phyloP scores from a whole-genome alignment of 2,888 invertebrate genomes.

The Resseliella maxima region DNA sequence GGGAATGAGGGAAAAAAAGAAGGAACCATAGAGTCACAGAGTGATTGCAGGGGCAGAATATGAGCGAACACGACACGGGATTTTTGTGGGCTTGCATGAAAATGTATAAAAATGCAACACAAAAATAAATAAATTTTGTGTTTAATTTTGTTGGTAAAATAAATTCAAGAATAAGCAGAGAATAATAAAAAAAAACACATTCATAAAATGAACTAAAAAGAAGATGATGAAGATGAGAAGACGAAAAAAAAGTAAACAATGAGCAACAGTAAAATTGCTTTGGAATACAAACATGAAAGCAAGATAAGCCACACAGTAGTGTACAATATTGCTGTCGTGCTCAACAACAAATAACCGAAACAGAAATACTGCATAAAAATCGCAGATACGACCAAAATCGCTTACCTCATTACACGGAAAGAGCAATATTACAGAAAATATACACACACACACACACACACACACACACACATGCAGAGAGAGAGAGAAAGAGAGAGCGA shows the following conservation, averaged over 20 bases:
- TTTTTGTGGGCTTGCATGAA: constrained; percentile 21
- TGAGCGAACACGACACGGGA: background rate
- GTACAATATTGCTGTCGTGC: background rate
- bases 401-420: background rate
- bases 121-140: constrained; percentile 46
- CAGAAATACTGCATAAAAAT: background rate
- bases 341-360: constrained; percentile 20
- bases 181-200: background rate
- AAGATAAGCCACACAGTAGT: background rate
- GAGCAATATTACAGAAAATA: background rate
- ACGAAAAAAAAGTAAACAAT: background rate
- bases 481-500: no score
- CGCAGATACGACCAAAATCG: constrained; percentile 20
- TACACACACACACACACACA: background rate
- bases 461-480: no score
- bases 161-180: background rate
- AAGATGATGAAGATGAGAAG: background rate
- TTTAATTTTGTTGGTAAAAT: background rate
- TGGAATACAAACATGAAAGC: constrained; percentile 14
- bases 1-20: no score
- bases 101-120: constrained; percentile 7
- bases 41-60: background rate
- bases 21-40: no score
- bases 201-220: background rate
- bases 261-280: background rate